Evolutionary conservation across 53 echinoderm and acorn worm species (phyloP), one percentile per base, ranked within the genome.

Genomic region (Hippasteria phrygiana): DNA sequence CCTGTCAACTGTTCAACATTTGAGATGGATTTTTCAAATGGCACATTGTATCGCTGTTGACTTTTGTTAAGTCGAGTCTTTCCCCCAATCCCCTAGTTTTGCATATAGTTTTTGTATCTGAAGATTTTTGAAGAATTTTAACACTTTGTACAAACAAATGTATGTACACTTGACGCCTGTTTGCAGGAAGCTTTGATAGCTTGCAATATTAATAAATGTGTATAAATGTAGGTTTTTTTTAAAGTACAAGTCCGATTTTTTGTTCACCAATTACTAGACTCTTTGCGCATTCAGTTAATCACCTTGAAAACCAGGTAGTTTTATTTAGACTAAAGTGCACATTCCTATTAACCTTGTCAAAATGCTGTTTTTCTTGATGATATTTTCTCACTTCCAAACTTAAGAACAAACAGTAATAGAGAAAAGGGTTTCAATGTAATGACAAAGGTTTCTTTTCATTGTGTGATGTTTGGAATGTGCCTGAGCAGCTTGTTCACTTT

Each of bases 121-220:
- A 22, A 59, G 3, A 24, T 59, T 59, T n/a, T 59, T 59, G 59
- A 59, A 59, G 59, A 59, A 24, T 59, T 59, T 59, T 59, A 59
- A 59, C 59, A 59, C 59, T 59, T 59, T 59, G 59, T 59, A 59
- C n/a, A 59, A 59, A 59, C 14, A 51, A 51, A 51, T 17, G 14
- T 17, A 17, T 17, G 20, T 51, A 2, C 4, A 59, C 59, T 20
- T 3, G 26, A 59, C n/a, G 26, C 20, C 26, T 59, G 26, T 22
- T 14, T 8, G 59, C 24, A 59, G n/a, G 16, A 18, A 59, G 59
- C 24, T 13, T 59, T 59, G 3, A 59, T 24, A 59, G 17, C 20
- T 59, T 59, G 59, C 59, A 59, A 59, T 59, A 59, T 59, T 24
- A 24, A 59, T 59, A 22, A 24, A 17, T 59, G 26, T 26, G 26